phyloP scores from a whole-genome alignment of 2,797 vertebrate species.

The Anomalospiza imberbis region DNA sequence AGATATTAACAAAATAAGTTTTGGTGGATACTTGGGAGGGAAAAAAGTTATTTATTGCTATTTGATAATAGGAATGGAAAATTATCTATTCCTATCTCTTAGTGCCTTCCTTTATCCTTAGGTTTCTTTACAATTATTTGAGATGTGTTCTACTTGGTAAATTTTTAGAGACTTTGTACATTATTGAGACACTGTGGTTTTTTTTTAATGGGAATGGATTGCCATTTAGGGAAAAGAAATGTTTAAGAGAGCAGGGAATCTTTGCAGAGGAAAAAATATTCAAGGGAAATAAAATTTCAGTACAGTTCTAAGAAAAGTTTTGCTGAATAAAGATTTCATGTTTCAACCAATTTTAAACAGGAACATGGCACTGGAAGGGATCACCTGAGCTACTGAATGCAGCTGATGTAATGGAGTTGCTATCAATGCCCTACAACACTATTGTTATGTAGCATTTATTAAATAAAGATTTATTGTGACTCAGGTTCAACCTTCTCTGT shows the following conservation, averaged over 20 bases:
- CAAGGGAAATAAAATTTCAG: not conserved
- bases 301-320: not conserved
- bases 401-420: not conserved
- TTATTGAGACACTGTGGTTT: not conserved
- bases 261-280: not conserved
- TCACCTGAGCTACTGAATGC: not conserved
- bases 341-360: not conserved
- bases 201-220: not conserved
- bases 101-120: not conserved
- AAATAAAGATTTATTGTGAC: not conserved
- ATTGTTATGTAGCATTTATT: not conserved
- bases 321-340: not conserved
- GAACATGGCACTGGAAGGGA: not conserved
- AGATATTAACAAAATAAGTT: not conserved
- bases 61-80: not conserved
- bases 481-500: not conserved
- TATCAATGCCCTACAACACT: not conserved
- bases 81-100: not conserved
- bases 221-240: not conserved
- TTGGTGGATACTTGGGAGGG: not conserved
- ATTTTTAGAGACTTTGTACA: not conserved
- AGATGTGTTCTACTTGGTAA: not conserved
- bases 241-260: not conserved
- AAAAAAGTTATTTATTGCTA: not conserved
- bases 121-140: not conserved